phyloP scores from a whole-genome alignment of 2,113 vertebrate species.

The Motacilla tschutschensis region DNA sequence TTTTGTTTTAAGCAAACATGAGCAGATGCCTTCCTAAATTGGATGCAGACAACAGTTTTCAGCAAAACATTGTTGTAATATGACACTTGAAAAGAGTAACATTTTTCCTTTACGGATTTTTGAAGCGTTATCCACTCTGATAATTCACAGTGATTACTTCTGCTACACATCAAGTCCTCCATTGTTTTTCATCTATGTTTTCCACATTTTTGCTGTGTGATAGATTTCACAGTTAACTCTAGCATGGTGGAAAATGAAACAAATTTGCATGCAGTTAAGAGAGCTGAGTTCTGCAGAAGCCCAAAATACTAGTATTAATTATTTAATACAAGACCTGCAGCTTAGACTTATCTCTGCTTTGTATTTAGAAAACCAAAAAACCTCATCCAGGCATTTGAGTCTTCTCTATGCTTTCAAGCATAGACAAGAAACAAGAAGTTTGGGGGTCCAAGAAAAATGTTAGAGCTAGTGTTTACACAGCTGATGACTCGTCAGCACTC shows the following conservation, averaged over 20 bases:
- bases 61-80: conserved; percentile 71
- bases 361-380: neutral
- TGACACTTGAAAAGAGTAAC: conserved; percentile 67
- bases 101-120: conserved; percentile 70
- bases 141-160: conserved; percentile 61
- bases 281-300: neutral
- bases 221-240: conserved; percentile 32
- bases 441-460: neutral
- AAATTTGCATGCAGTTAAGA: conserved; percentile 4
- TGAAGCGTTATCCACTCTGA: neutral
- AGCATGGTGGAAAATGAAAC: conserved; percentile 14
- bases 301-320: neutral
- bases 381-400: too few species aligned
- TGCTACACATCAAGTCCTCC: conserved; percentile 40
- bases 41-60: conserved; percentile 68
- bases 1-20: conserved; percentile 81
- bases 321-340: neutral
- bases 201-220: conserved; percentile 7
- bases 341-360: neutral
- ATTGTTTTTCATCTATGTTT: conserved; percentile 17
- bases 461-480: neutral
- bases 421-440: neutral
- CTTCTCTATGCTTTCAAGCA: neutral
- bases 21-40: conserved; percentile 79
- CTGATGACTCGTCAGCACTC: neutral